Conservation (phyloP, 2,113 vertebrate genomes). For the Megalops atlanticus region DNA sequence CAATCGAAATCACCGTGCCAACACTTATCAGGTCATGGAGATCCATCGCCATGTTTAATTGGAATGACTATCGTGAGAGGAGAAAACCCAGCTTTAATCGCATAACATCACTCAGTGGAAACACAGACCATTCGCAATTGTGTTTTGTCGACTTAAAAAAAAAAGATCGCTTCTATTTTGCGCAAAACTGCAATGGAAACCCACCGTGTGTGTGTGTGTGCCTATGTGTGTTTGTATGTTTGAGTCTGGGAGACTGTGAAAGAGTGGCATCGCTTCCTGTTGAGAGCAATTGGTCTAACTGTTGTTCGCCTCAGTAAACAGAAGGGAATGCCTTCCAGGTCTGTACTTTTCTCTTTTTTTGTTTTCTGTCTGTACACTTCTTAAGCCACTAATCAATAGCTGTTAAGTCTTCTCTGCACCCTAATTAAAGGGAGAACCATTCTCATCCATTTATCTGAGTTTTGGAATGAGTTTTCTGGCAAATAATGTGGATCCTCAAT, state of each 20-base stretch:
- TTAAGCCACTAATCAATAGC: conserved; percentile 19
- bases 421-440: conserved; percentile 20
- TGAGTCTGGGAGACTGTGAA: not conserved
- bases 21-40: too few relatives aligned
- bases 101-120: too few relatives aligned
- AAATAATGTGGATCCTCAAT: conserved; percentile 1
- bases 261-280: not conserved
- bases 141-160: too few relatives aligned
- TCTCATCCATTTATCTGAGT: not conserved
- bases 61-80: too few relatives aligned
- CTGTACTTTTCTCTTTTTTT: not conserved
- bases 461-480: conserved; percentile 3
- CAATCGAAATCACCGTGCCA: too few relatives aligned
- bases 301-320: not conserved
- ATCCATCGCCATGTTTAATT: too few relatives aligned
- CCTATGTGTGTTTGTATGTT: not conserved
- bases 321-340: not conserved
- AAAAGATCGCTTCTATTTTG: too few relatives aligned
- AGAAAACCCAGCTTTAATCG: too few relatives aligned
- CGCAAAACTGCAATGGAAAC: too few relatives aligned
- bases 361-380: not conserved
- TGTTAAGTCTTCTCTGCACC: not conserved
- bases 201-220: not conserved
- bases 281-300: not conserved
- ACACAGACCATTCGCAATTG: too few relatives aligned